phyloP scores from a whole-genome alignment of 2,888 invertebrate species.

The Coecobrya sp. region DNA sequence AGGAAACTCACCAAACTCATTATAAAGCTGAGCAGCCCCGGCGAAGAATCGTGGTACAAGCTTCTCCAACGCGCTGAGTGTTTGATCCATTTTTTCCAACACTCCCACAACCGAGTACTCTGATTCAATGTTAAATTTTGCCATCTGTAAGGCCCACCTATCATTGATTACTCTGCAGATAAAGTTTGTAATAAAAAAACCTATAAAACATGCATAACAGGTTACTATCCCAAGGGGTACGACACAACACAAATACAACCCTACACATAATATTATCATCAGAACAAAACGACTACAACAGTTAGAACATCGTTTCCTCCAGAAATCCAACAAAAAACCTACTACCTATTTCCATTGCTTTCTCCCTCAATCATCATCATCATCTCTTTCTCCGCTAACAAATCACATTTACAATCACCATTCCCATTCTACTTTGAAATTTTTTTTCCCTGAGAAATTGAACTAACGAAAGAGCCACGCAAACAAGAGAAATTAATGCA shows the following conservation, averaged over 20 bases:
- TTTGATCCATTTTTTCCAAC: constrained; percentile 95
- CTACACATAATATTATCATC: neutral
- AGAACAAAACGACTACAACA: neutral
- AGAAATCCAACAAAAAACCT: neutral
- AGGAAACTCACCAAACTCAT: constrained; percentile 90
- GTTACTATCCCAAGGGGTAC: neutral
- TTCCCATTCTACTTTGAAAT: too few species aligned
- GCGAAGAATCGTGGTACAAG: constrained; percentile 95
- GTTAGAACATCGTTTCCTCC: neutral
- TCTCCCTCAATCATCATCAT: neutral
- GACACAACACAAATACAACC: neutral
- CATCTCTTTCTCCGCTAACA: neutral
- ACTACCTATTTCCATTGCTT: neutral
- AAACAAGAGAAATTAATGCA: too few species aligned
- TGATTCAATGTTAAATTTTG: constrained; percentile 95
- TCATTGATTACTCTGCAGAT: constrained; percentile 93
- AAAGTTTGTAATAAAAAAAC: constrained; percentile 77
- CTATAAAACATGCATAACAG: constrained; percentile 65
- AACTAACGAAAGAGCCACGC: too few species aligned
- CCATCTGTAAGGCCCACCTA: constrained; percentile 93
- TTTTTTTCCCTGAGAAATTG: too few species aligned
- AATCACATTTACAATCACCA: too few species aligned
- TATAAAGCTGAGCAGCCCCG: constrained; percentile 92
- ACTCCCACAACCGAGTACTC: constrained; percentile 97
- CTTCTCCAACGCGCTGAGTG: constrained; percentile 94